These are phyloP conservation scores for Lasiurus cinereus DNA, from an alignment of 2,113 vertebrate genomes.

Conservation along the genomic window DNA sequence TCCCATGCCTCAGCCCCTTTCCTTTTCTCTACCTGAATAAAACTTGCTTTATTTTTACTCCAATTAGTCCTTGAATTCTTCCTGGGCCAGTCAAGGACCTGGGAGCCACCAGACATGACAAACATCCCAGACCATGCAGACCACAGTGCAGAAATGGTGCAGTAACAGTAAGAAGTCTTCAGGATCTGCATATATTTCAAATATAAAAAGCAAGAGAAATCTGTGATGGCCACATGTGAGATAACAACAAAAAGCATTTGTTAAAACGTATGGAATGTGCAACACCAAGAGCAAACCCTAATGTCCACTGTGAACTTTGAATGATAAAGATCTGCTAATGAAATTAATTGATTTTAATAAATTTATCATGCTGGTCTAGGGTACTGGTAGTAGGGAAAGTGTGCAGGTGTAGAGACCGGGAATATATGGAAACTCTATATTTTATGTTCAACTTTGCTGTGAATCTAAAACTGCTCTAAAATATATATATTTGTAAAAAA, in stretches of 20 bases:
- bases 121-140: neutral
- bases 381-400: neutral
- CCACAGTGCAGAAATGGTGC: no score
- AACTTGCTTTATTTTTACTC: neutral
- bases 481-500: neutral
- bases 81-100: neutral
- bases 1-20: neutral
- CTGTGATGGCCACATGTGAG: neutral
- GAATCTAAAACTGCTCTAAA: neutral
- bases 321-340: neutral
- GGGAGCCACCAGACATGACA: neutral
- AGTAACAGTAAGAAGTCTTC: neutral
- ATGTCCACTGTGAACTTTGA: neutral
- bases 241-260: neutral
- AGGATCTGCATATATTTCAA: neutral
- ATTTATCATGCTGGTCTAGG: neutral
- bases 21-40: neutral
- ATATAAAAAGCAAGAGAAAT: neutral
- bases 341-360: neutral
- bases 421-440: neutral
- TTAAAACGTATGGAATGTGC: neutral
- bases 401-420: no score
- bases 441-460: neutral
- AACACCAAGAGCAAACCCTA: neutral
- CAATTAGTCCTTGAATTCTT: neutral